Conservation (phyloP, 2,797 vertebrate genomes). For the Molossus alvarezi region DNA sequence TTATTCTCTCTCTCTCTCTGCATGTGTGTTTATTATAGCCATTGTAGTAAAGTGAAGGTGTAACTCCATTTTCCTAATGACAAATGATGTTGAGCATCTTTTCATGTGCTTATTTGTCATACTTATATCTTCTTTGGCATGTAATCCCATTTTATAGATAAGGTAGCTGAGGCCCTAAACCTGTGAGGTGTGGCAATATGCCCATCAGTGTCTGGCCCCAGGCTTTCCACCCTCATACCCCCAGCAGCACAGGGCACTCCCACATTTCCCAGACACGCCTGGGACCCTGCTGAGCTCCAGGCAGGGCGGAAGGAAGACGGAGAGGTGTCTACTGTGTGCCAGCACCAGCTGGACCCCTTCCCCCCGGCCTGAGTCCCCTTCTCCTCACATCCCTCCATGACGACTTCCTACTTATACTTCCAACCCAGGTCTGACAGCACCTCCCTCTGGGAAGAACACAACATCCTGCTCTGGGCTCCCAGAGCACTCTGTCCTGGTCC, state of each 20-base stretch:
- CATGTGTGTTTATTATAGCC: background rate
- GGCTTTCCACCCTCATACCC: background rate
- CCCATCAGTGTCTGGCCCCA: background rate
- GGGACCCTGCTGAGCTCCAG: background rate
- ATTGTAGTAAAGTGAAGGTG: background rate
- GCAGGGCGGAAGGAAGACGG: background rate
- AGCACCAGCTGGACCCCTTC: background rate
- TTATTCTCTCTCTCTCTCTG: background rate
- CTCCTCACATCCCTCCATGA: rapidly evolving
- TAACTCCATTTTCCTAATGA: background rate
- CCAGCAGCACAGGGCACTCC: background rate
- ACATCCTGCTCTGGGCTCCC: background rate
- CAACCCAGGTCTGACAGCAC: background rate
- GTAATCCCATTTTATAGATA: background rate
- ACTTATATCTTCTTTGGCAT: slow-evolving; percentile 1
- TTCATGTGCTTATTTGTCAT: background rate
- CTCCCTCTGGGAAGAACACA: background rate
- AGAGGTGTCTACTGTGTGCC: rapidly evolving
- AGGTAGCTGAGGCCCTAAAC: background rate
- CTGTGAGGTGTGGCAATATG: background rate
- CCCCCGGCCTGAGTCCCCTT: background rate
- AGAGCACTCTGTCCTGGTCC: background rate
- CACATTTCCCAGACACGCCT: background rate
- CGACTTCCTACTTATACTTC: background rate
- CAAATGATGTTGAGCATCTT: background rate